These are phyloP conservation scores for Apostichopus japonicus DNA, from an alignment of 35 echinoderm and acorn worm genomes.

Conservation along the genomic window DNA sequence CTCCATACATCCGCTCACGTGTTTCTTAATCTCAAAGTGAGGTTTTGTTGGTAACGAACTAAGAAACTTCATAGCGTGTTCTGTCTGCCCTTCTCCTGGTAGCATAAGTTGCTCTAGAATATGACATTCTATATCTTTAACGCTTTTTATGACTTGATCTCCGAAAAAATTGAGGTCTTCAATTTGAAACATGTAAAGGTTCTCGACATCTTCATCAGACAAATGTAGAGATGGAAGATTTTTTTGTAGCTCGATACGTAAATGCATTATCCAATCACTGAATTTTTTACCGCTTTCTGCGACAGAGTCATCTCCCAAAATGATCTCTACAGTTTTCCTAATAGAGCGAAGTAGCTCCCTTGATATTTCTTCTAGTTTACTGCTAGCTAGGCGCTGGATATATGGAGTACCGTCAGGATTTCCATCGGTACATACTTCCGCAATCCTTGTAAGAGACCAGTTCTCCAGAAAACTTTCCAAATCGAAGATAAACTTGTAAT, in stretches of 20 bases:
- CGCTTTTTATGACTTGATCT: neutral
- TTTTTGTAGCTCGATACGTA: neutral
- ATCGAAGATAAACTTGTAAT: conserved; percentile 18
- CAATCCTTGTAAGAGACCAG: neutral
- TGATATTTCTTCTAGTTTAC: neutral
- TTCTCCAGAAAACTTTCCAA: neutral
- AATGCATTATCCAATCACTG: neutral
- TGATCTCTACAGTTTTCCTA: neutral
- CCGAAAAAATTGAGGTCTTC: neutral
- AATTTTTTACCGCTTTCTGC: neutral
- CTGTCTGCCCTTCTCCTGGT: neutral
- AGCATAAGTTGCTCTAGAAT: neutral
- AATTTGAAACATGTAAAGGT: neutral
- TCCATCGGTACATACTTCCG: neutral
- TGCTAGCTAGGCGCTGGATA: neutral
- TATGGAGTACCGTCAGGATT: neutral
- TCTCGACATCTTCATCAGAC: neutral
- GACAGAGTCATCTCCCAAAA: neutral
- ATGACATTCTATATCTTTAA: neutral
- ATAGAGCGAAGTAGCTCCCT: neutral
- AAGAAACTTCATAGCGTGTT: neutral
- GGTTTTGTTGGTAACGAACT: neutral
- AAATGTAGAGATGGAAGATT: neutral
- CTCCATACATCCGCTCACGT: conserved; percentile 7
- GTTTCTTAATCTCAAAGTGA: neutral